Evolutionary conservation across 2,888 invertebrate species (phyloP).

Genomic region (Ormyrus rosae): DNA sequence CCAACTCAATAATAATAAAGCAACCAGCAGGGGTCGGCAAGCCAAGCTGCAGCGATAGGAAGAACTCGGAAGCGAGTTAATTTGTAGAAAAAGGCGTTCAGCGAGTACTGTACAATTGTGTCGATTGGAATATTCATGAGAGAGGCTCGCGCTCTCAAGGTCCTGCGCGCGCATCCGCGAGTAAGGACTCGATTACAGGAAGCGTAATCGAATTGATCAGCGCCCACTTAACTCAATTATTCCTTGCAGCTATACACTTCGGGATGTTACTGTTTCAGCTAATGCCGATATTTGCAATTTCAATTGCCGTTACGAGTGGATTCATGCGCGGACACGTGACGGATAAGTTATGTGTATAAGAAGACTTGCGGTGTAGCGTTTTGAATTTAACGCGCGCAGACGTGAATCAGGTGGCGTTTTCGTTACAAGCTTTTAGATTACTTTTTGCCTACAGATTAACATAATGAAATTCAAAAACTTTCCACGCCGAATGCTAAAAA

Average conservation of each 20-base stretch:
- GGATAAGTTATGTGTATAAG: too few relatives aligned
- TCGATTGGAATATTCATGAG: constrained; percentile 56
- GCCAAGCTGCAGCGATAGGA: background rate
- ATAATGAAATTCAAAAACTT: too few relatives aligned
- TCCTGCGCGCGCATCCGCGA: background rate
- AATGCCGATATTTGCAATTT: background rate
- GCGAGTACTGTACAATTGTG: constrained; percentile 29
- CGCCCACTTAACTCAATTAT: background rate
- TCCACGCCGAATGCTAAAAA: too few relatives aligned
- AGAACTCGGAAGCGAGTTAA: background rate
- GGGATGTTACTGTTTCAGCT: background rate
- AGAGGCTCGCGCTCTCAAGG: constrained; percentile 17
- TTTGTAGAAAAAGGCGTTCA: background rate
- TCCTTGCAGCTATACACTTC: too few relatives aligned
- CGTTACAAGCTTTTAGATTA: too few relatives aligned
- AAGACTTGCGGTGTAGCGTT: too few relatives aligned
- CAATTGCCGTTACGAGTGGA: background rate
- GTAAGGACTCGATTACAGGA: constrained; percentile 22
- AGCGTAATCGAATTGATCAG: constrained; percentile 31
- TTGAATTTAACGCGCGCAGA: too few relatives aligned
- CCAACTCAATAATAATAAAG: too few relatives aligned
- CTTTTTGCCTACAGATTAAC: too few relatives aligned
- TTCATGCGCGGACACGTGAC: too few relatives aligned
- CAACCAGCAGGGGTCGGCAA: background rate
- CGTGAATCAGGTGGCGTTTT: too few relatives aligned